A percentile compares a stretch with the other conserved stretches of the same genome.
Evolutionary conservation across 2,113 vertebrate genomes (phyloP).

Genomic region (Chaetodon trifascialis): DNA sequence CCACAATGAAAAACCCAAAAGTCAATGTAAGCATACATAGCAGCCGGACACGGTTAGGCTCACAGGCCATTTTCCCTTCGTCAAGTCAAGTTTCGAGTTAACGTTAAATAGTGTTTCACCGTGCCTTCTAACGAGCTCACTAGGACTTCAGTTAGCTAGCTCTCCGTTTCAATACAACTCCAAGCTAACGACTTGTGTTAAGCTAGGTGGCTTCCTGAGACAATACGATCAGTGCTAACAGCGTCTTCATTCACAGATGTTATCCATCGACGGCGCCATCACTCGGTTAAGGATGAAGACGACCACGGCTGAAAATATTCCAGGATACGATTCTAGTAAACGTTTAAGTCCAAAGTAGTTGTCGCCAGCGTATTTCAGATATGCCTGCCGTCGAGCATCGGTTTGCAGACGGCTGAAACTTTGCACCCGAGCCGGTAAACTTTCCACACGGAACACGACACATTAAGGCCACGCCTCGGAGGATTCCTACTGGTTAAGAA

Average conservation of each 20-base stretch:
- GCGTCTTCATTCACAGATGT: conserved; percentile 9
- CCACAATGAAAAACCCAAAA: conserved; percentile 95
- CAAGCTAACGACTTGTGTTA: conserved; percentile 31
- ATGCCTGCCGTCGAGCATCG: conserved; percentile 60
- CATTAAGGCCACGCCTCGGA: conserved; percentile 49
- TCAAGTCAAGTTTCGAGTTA: conserved; percentile 24
- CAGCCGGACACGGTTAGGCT: conserved; percentile 90
- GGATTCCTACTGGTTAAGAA: conserved; percentile 47
- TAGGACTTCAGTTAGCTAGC: conserved; percentile 41
- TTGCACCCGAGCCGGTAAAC: conserved; percentile 97
- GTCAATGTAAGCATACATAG: conserved; percentile 95
- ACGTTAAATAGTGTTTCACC: not conserved
- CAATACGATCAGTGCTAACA: conserved; percentile 58
- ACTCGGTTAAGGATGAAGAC: not conserved
- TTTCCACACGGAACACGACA: conserved; percentile 94
- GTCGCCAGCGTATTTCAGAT: conserved; percentile 40
- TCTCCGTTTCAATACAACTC: conserved; percentile 3
- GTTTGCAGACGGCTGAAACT: conserved; percentile 96
- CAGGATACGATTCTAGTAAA: not conserved
- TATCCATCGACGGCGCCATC: conserved; percentile 27
- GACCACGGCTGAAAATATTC: not conserved
- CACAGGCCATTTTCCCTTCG: conserved; percentile 79
- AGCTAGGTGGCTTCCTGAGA: conserved; percentile 64
- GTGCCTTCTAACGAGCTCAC: not conserved
- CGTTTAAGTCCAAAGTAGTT: not conserved